Evolutionary conservation across 1,140 invertebrate species (phyloP).

Genomic region (Himalopsyche phryganea): DNA sequence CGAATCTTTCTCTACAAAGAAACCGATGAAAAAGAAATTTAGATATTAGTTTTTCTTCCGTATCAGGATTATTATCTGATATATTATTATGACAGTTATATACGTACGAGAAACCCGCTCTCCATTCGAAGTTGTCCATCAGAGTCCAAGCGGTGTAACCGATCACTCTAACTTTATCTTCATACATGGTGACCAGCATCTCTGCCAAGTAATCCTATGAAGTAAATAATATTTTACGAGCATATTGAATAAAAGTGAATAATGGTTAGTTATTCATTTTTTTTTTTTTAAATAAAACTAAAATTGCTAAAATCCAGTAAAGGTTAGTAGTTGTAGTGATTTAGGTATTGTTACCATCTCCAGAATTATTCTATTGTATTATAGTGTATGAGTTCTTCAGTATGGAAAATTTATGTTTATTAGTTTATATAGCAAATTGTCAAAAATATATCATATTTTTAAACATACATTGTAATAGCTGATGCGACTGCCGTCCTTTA

Average conservation of each 20-base stretch:
- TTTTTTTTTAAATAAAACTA: too few relatives aligned
- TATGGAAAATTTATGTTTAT: too few relatives aligned
- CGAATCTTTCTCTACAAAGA: constrained; percentile 48
- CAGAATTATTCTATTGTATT: too few relatives aligned
- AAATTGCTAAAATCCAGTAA: too few relatives aligned
- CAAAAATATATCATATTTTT: too few relatives aligned
- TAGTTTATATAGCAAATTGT: too few relatives aligned
- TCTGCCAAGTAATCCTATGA: constrained; percentile 57
- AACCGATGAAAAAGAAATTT: constrained; percentile 4
- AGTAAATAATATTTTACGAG: constrained; percentile 3
- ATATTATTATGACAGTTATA: neutral
- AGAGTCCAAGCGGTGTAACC: constrained; percentile 73
- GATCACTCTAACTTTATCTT: constrained; percentile 65
- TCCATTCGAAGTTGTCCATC: constrained; percentile 78
- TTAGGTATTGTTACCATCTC: too few relatives aligned
- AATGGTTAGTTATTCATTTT: too few relatives aligned
- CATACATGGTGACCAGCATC: constrained; percentile 55
- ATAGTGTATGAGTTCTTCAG: too few relatives aligned
- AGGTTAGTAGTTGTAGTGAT: too few relatives aligned
- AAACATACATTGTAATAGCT: constrained; percentile 53
- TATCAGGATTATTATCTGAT: neutral
- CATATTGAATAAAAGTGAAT: neutral
- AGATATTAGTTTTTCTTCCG: neutral
- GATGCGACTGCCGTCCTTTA: constrained; percentile 50
- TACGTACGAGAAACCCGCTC: constrained; percentile 59